These are phyloP conservation scores for Cacatua alba DNA, from an alignment of 2,113 vertebrate species.

Conservation along the genomic window DNA sequence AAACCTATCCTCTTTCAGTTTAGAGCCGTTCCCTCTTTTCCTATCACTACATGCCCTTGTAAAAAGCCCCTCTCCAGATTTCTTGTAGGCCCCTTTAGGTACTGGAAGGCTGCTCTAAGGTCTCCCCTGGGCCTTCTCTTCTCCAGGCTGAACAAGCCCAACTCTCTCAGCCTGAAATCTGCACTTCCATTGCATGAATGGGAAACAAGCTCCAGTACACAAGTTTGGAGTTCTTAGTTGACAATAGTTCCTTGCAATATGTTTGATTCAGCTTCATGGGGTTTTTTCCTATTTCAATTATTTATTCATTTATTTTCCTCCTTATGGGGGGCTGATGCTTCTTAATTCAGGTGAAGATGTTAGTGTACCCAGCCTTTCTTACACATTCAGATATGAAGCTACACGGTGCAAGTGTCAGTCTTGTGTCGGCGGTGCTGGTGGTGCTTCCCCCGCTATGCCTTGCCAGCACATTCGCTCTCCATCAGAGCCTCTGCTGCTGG, in stretches of 20 bases:
- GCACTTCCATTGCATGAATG: not conserved
- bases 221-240: not conserved
- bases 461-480: fast-evolving
- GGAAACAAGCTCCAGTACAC: not conserved
- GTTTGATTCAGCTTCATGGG: not conserved
- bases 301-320: not conserved
- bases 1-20: not conserved
- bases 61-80: not conserved
- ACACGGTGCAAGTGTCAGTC: not conserved
- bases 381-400: not conserved
- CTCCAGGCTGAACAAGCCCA: not conserved
- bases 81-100: not conserved
- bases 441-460: not conserved
- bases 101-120: not conserved
- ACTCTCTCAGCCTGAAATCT: not conserved
- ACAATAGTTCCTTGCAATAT: not conserved
- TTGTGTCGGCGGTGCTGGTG: fast-evolving
- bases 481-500: not conserved
- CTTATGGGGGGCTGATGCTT: not conserved
- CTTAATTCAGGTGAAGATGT: not conserved
- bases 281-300: not conserved
- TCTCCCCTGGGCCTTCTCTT: not conserved
- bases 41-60: not conserved
- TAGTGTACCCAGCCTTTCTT: not conserved
- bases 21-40: not conserved